Conservation (phyloP, 2,113 vertebrate genomes). For the Rhinichthys klamathensis region DNA sequence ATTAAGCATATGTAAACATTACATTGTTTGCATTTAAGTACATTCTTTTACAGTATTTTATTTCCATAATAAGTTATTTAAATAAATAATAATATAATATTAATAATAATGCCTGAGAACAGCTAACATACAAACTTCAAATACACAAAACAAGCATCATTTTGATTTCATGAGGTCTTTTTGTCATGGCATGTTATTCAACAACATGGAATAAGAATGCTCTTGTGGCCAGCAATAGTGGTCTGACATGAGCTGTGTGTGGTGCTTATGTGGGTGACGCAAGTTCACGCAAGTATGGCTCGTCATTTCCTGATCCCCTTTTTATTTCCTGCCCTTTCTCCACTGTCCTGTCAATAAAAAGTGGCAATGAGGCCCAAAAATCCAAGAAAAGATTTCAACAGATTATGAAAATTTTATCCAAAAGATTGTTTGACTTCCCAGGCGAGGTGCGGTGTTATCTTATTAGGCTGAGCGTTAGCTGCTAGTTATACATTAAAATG, state of each 20-base stretch:
- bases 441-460: not conserved
- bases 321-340: not conserved
- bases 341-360: slow-evolving; percentile 13
- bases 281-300: slow-evolving; percentile 4
- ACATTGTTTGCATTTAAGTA: not conserved
- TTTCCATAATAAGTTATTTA: not conserved
- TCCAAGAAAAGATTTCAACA: not conserved
- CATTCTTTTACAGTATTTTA: not conserved
- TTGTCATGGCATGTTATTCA: not conserved
- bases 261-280: not conserved
- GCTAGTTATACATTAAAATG: not conserved
- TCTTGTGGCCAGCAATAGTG: not conserved
- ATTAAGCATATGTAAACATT: not conserved
- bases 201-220: not conserved
- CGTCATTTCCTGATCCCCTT: not conserved
- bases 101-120: not conserved
- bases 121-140: not conserved
- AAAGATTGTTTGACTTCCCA: not conserved
- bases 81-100: too few relatives aligned
- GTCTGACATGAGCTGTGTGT: not conserved
- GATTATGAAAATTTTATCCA: not conserved
- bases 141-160: not conserved
- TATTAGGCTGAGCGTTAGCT: not conserved
- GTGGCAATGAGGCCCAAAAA: not conserved
- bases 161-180: not conserved